These are phyloP conservation scores for Miniopterus natalensis DNA, from an alignment of 2,113 vertebrate species.

Conservation along the genomic window DNA sequence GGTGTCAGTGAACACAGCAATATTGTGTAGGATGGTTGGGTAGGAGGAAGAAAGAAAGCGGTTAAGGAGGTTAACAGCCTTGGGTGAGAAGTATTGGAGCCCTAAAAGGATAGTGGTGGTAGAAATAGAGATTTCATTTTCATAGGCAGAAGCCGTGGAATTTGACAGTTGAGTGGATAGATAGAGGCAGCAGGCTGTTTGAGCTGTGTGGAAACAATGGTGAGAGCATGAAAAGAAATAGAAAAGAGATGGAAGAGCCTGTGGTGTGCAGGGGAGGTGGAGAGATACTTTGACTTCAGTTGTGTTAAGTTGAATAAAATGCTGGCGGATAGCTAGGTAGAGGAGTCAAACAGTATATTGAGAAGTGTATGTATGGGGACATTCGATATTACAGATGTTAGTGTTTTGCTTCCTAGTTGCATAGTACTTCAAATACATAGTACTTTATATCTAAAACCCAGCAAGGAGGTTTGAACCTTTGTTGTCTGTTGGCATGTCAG, in stretches of 20 bases:
- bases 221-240: neutral
- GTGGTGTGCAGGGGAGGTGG: neutral
- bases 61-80: neutral
- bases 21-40: neutral
- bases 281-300: neutral
- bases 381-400: neutral
- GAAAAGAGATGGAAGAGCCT: neutral
- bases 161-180: neutral
- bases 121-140: neutral
- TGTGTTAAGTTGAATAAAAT: neutral
- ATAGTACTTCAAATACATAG: neutral
- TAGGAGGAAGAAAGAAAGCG: neutral
- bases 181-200: neutral
- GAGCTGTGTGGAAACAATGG: neutral
- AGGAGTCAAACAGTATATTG: neutral
- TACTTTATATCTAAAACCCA: neutral
- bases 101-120: neutral
- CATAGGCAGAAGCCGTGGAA: neutral
- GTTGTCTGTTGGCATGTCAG: neutral
- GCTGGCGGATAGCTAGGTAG: neutral
- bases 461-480: neutral
- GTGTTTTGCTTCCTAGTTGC: neutral
- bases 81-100: neutral
- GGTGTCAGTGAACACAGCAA: neutral
- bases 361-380: neutral